A percentile compares a stretch with the other conserved stretches of the same genome.
Conservation (phyloP, 2,888 invertebrate genomes). For the Ceraclea dissimilis region DNA sequence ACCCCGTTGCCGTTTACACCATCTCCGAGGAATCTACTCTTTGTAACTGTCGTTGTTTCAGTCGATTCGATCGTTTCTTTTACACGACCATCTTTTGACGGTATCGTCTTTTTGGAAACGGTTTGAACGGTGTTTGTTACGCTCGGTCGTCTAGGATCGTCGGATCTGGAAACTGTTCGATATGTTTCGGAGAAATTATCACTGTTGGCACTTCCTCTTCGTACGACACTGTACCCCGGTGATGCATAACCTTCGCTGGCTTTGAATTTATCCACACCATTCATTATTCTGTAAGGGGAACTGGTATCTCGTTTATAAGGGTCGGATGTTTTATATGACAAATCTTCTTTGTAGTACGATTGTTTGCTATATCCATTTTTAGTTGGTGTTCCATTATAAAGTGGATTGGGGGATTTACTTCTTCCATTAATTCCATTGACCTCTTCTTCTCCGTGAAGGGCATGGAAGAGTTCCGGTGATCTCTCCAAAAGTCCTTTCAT, state of each 20-base stretch:
- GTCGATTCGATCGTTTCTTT: conserved; percentile 64
- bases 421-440: conserved; percentile 42
- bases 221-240: conserved; percentile 36
- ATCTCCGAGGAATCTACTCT: conserved; percentile 51
- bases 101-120: conserved; percentile 60
- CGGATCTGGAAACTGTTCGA: conserved; percentile 58
- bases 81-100: conserved; percentile 54
- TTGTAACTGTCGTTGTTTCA: conserved; percentile 63
- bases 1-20: conserved; percentile 47
- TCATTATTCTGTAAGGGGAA: conserved; percentile 43
- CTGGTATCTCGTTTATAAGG: conserved; percentile 41
- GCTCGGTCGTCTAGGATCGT: conserved; percentile 59
- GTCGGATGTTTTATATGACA: conserved; percentile 44
- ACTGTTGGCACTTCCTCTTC: conserved; percentile 60
- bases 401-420: conserved; percentile 42
- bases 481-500: conserved; percentile 61
- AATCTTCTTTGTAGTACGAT: conserved; percentile 40
- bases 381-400: conserved; percentile 30
- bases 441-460: conserved; percentile 58
- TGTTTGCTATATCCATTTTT: conserved; percentile 41
- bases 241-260: conserved; percentile 39
- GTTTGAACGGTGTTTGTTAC: conserved; percentile 65
- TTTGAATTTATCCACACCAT: conserved; percentile 36
- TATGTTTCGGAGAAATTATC: conserved; percentile 67
- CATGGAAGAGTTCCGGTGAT: conserved; percentile 65